Conservation (phyloP, 2,888 invertebrate species). For the Electrophaes corylata region DNA sequence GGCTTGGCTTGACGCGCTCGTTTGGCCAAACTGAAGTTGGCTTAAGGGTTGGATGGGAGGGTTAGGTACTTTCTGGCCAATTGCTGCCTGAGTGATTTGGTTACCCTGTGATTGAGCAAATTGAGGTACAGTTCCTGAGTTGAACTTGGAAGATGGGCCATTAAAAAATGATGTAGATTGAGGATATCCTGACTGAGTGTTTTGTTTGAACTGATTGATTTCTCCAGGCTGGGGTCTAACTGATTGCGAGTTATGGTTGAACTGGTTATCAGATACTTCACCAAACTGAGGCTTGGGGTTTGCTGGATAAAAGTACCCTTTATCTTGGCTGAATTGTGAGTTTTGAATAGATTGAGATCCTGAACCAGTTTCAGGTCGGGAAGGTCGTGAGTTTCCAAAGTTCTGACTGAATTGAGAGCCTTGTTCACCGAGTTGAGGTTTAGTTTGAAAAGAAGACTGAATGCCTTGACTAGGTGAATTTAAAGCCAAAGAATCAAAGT, state of each 20-base stretch:
- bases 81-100: slow-evolving; percentile 9
- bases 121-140: slow-evolving; percentile 38
- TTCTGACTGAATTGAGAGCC: slow-evolving; percentile 21
- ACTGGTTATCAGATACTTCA: slow-evolving; percentile 15
- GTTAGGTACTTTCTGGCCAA: slow-evolving; percentile 15
- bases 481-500: slow-evolving; percentile 28
- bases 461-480: slow-evolving; percentile 11
- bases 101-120: slow-evolving; percentile 32
- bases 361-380: slow-evolving; percentile 10
- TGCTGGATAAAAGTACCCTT: slow-evolving; percentile 20
- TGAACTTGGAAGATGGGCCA: slow-evolving; percentile 38
- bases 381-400: slow-evolving; percentile 12
- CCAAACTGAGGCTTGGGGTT: slow-evolving; percentile 14
- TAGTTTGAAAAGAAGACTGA: slow-evolving; percentile 26
- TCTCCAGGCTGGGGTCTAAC: slow-evolving; percentile 7
- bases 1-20: slow-evolving; percentile 25
- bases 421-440: slow-evolving; percentile 30
- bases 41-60: slow-evolving; percentile 16
- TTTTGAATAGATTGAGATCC: slow-evolving; percentile 17
- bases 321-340: slow-evolving; percentile 12
- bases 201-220: slow-evolving; percentile 23
- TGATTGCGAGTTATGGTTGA: slow-evolving; percentile 23
- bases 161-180: slow-evolving; percentile 18
- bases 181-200: slow-evolving; percentile 12
- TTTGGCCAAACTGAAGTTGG: slow-evolving; percentile 33